Base-by-base conservation (phyloP, 2,113 vertebrate genomes). In the Petrocephalus zakoni region DNA sequence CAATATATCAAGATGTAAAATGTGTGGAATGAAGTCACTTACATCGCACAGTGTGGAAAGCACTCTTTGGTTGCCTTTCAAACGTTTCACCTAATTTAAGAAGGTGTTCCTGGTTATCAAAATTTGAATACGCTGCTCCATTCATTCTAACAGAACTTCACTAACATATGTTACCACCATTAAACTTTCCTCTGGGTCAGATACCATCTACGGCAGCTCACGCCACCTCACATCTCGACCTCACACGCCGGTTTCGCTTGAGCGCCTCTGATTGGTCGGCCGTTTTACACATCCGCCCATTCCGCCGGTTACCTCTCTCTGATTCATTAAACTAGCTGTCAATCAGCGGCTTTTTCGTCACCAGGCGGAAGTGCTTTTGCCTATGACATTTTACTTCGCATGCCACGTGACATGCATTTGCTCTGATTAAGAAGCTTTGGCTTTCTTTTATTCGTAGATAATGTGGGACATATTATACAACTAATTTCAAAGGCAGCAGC, bases 41-140 rank as follows among this genome's bases (percentile, higher is more conserved):
- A 99, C 98, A 99, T 94, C 98, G 96, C 87, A 99, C 97, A 1
- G 97, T 99, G 90, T 99, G 97, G 93, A 96, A 99, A 53, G 96
- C 97, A 92, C 96, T 97, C 92, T 97, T 97, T 7, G 98, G 97
- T 52, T 96, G 95, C 92, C 97, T 97, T 94, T 98, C 97, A 89
- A 99, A 99, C 49, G 93, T 99, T 93, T 97, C 97, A 6, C 98
- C 98, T 90, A 99, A 91, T 91, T 96, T 96, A 78, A 99, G 90
- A 90, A 97, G 94, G 42, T 98, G 96, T 90, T 98, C 97, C 89
- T 98, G 97, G 0, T 95, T 96, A 90, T 97, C 97, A 90, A 97
- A 94, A 93, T 95, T 93, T 61, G 96, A 94, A 51, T 95, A 94
- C 49, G 96, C 92, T 1, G 95, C 93, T 58, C 96, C 97, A 95